Evolutionary conservation across 2,888 invertebrate genomes (phyloP), one percentile per base, ranked within the genome.

Genomic region (Sceliomorpha sp.): DNA sequence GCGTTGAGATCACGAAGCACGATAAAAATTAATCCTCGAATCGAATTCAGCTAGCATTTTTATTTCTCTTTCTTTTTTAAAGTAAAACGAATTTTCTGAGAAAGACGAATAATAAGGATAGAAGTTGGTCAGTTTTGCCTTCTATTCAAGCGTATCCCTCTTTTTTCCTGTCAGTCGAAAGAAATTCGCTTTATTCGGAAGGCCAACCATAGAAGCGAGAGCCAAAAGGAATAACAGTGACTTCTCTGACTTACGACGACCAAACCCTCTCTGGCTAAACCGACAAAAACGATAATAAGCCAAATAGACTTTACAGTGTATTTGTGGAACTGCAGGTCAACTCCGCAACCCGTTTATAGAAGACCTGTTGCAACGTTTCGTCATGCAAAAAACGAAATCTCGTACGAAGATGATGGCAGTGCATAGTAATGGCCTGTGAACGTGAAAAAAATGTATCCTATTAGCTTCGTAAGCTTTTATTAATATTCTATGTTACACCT

Each of bases 261-360:
- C 20, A 20, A 20, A 20, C 71, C 69, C 73, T 69, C 62, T 71
- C 70, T 59, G 67, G 63, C 72, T 75, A 74, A 77, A 72, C 70
- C 68, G 74, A 78, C 62, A 64, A 66, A 60, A 63, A 67, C 73
- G 72, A 70, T 75, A 74, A 73, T 76, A 77, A 76, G 71, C 67
- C 63, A 42, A 27, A 42, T 27, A 12, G 27, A 26, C 26, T 27
- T 17, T 1, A 42, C 3, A 26, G 42, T 13, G 26, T 17, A 26
- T 42, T 26, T 26, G 42, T 42, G 42, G 29, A 13, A 29, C 44
- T 29, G 27, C 44, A 15, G 44, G 29, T 44, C 44, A 20, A 44
- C 29, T 14, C 8, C 15, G 44, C 44, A 29, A 44, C 31, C 44
- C 44, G 44, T 44, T 44, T 15, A 42, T 12, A 24, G 24, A 27